Percentiles rank a stretch among this genome's conserved stretches.
Evolutionary conservation across 2,113 vertebrate genomes (phyloP).

Genomic region (Piaya cayana): DNA sequence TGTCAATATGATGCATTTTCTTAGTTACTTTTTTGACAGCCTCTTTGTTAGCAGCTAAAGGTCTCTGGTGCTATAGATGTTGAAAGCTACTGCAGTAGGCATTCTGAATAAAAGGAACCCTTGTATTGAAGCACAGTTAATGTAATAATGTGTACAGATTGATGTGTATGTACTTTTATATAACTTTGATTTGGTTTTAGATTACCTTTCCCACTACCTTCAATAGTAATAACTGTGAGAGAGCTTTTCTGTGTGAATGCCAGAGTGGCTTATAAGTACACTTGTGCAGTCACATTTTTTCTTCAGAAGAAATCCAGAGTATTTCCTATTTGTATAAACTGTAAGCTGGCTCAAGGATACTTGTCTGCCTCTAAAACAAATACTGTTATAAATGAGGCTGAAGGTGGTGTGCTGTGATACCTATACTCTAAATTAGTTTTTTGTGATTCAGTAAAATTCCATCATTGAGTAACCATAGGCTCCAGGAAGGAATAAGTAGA

Average conservation of each 20-base stretch:
- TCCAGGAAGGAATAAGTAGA: neutral
- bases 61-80: neutral
- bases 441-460: slow-evolving; percentile 12
- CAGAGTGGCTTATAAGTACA: neutral
- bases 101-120: neutral
- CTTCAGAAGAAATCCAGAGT: neutral
- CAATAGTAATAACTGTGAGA: neutral
- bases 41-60: neutral
- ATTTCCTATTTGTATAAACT: neutral
- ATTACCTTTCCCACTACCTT: neutral
- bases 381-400: neutral
- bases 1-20: neutral
- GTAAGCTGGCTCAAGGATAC: neutral
- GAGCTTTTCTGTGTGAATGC: neutral
- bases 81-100: neutral
- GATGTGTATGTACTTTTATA: neutral
- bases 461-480: neutral
- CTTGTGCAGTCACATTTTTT: neutral
- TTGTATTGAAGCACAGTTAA: neutral
- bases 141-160: neutral
- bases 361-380: neutral
- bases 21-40: neutral
- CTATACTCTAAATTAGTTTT: neutral
- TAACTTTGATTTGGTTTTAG: neutral
- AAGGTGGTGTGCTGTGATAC: neutral